phyloP scores from a whole-genome alignment of 2,113 vertebrate genomes.

The Labrus mixtus region DNA sequence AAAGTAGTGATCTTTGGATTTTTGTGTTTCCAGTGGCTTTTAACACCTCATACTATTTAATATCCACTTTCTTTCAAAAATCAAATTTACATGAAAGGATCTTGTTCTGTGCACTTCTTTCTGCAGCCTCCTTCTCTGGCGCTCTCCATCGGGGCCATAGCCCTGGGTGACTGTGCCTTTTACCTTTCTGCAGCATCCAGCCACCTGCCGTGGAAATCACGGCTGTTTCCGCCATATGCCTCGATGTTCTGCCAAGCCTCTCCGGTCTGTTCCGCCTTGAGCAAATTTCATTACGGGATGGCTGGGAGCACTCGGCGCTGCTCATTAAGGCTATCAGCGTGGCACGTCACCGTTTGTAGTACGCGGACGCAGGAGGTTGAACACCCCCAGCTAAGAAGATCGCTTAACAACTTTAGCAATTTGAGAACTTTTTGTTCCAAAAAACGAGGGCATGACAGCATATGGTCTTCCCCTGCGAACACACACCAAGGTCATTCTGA shows the following conservation, averaged over 20 bases:
- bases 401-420: constrained; percentile 42
- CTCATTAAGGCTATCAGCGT: constrained; percentile 92
- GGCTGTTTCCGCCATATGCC: constrained; percentile 97
- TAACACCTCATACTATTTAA: constrained; percentile 14
- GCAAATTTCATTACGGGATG: constrained; percentile 94
- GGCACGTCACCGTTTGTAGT: constrained; percentile 86
- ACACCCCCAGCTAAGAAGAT: constrained; percentile 47
- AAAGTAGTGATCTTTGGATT: too few species aligned
- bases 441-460: constrained; percentile 9
- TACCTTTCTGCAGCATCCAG: constrained; percentile 84
- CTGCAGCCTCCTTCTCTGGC: constrained; percentile 60
- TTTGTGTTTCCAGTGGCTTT: neutral
- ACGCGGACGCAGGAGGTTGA: constrained; percentile 60
- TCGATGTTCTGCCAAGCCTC: constrained; percentile 90
- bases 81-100: constrained; percentile 29
- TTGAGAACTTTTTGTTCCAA: constrained; percentile 54
- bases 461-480: constrained; percentile 21
- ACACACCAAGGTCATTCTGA: constrained; percentile 5
- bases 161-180: constrained; percentile 82
- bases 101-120: constrained; percentile 49
- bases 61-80: constrained; percentile 18
- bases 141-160: constrained; percentile 81
- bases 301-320: constrained; percentile 87
- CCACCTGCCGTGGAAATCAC: constrained; percentile 87
- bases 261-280: constrained; percentile 90